These are phyloP conservation scores for Tenualosa thibaudeaui DNA, from an alignment of 2,797 vertebrate species.

Conservation along the genomic window DNA sequence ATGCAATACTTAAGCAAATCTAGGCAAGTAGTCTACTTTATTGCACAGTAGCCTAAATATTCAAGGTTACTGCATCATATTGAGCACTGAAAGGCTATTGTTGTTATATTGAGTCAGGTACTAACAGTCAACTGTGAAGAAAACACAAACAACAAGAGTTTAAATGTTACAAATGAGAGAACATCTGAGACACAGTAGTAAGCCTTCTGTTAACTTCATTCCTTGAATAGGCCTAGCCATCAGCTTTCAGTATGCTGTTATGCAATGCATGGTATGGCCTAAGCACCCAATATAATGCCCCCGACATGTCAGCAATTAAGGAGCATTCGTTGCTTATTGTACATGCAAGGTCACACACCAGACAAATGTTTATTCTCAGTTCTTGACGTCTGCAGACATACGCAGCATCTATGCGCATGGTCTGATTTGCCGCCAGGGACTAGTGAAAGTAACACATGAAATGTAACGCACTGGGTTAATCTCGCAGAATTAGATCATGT, in stretches of 20 bases:
- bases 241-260: neutral
- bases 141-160: neutral
- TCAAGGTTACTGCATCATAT: too few species aligned
- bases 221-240: neutral
- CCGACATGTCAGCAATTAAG: neutral
- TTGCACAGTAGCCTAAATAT: neutral
- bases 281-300: neutral
- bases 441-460: conserved; percentile 19
- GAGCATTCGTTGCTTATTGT: neutral
- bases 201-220: neutral
- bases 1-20: neutral
- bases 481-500: conserved; percentile 32
- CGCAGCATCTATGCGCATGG: neutral
- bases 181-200: neutral
- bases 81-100: neutral
- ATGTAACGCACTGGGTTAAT: conserved; percentile 36
- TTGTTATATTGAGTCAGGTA: too few species aligned
- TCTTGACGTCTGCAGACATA: conserved; percentile 32
- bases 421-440: neutral
- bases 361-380: conserved; percentile 7
- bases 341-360: conserved; percentile 1
- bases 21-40: too few species aligned
- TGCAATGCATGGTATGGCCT: neutral
- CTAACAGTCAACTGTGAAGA: too few species aligned
- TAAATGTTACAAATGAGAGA: neutral